A percentile compares a stretch with the other conserved stretches of the same genome.
phyloP scores from a whole-genome alignment of 2,113 vertebrate genomes.

The Siniperca knerii region DNA sequence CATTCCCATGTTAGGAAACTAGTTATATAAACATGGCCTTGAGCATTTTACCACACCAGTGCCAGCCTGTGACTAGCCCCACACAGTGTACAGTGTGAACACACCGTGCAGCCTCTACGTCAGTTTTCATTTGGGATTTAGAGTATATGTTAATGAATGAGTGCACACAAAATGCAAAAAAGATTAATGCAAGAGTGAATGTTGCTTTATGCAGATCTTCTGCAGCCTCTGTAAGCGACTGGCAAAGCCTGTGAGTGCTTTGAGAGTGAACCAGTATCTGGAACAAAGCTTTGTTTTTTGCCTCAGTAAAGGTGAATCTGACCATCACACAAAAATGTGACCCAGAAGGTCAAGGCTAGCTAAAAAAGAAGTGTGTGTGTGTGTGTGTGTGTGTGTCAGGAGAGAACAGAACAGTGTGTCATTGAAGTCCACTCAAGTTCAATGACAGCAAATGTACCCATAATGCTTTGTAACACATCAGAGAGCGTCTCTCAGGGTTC shows the following conservation, averaged over 20 bases:
- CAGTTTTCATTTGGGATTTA: conserved; percentile 29
- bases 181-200: not conserved
- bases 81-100: not conserved
- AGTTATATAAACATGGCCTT: conserved; percentile 67
- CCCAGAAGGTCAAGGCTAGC: conserved; percentile 11
- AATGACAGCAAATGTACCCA: conserved; percentile 71
- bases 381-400: conserved; percentile 15
- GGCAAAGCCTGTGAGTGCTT: not conserved
- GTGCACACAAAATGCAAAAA: not conserved
- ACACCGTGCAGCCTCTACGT: not conserved
- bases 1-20: conserved; percentile 51
- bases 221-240: not conserved
- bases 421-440: conserved; percentile 73
- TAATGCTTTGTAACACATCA: conserved; percentile 78
- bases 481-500: conserved; percentile 71
- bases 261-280: not conserved
- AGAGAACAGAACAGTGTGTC: conserved; percentile 59
- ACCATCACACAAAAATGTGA: conserved; percentile 6
- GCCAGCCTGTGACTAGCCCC: conserved; percentile 18
- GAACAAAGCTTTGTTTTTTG: conserved; percentile 13
- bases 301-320: conserved; percentile 23
- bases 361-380: not conserved
- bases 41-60: conserved; percentile 40
- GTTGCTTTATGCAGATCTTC: not conserved
- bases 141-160: not conserved